Evolutionary conservation across 2,113 vertebrate species (phyloP).

Genomic region (Lophura nycthemera): DNA sequence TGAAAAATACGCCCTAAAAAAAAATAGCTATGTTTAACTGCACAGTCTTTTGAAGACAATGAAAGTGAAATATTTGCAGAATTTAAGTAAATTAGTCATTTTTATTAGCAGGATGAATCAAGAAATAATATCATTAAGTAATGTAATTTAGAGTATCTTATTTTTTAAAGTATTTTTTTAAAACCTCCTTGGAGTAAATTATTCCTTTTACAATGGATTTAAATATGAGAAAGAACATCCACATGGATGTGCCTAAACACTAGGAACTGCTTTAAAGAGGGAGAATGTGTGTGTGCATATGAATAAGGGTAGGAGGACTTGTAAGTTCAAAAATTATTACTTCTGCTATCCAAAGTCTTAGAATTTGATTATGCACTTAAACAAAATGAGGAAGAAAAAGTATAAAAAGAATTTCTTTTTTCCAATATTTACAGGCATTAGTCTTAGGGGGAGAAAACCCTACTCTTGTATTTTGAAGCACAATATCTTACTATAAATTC

Average conservation of each 20-base stretch:
- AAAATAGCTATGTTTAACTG: not conserved
- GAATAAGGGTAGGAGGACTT: not conserved
- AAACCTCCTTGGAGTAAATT: not conserved
- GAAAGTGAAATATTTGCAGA: not conserved
- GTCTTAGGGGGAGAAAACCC: accelerated
- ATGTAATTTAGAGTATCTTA: not conserved
- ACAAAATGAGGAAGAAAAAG: not conserved
- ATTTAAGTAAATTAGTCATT: not conserved
- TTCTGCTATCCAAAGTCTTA: constrained; percentile 1
- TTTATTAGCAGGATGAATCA: not conserved
- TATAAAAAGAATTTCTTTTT: not conserved
- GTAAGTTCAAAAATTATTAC: not conserved
- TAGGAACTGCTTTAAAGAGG: not conserved
- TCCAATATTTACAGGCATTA: not conserved
- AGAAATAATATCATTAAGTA: not conserved
- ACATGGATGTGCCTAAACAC: not conserved
- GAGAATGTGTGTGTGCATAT: not conserved
- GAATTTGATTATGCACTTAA: not conserved
- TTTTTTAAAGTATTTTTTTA: not conserved
- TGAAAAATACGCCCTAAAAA: not conserved
- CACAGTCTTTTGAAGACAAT: not conserved
- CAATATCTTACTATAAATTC: not conserved
- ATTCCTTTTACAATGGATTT: not conserved
- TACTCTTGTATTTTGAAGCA: not conserved
- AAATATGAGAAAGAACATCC: not conserved